Conservation (phyloP, 2,888 invertebrate genomes). For the Autographa gamma region DNA sequence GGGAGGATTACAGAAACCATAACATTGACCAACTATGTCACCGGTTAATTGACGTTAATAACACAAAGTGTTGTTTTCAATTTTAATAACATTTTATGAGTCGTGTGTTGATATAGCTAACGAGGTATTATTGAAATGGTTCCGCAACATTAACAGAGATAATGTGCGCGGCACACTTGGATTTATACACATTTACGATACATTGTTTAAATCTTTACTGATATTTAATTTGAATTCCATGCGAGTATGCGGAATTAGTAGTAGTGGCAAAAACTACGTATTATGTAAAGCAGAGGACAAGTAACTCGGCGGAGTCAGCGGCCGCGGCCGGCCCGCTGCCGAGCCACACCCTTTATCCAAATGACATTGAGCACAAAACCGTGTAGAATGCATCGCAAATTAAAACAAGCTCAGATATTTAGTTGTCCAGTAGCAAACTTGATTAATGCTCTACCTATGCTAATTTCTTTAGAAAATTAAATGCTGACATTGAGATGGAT, state of each 20-base stretch:
- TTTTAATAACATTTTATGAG: slow-evolving; percentile 59
- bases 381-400: slow-evolving; percentile 12
- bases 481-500: slow-evolving; percentile 37
- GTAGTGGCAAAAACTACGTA: slow-evolving; percentile 21
- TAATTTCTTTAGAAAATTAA: slow-evolving; percentile 31
- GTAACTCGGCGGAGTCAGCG: slow-evolving; percentile 9
- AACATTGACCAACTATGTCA: slow-evolving; percentile 49
- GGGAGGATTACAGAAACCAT: slow-evolving; percentile 33
- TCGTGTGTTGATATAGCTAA: slow-evolving; percentile 58
- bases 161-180: slow-evolving; percentile 23
- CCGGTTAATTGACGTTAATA: slow-evolving; percentile 60
- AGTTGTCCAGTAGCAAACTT: slow-evolving; percentile 15
- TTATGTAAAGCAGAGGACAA: slow-evolving; percentile 26
- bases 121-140: slow-evolving; percentile 60
- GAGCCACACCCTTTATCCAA: slow-evolving; percentile 30
- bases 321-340: not conserved
- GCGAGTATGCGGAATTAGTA: slow-evolving; percentile 29
- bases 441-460: slow-evolving; percentile 32
- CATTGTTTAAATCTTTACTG: slow-evolving; percentile 29
- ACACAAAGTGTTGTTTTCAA: slow-evolving; percentile 55
- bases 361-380: slow-evolving; percentile 13
- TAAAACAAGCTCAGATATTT: slow-evolving; percentile 9
- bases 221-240: slow-evolving; percentile 36
- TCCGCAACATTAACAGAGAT: slow-evolving; percentile 51
- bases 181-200: slow-evolving; percentile 28